A percentile compares a stretch with the other conserved stretches of the same genome.
Conservation (phyloP, 1,140 invertebrate genomes). For the Heliconius hermathena region DNA sequence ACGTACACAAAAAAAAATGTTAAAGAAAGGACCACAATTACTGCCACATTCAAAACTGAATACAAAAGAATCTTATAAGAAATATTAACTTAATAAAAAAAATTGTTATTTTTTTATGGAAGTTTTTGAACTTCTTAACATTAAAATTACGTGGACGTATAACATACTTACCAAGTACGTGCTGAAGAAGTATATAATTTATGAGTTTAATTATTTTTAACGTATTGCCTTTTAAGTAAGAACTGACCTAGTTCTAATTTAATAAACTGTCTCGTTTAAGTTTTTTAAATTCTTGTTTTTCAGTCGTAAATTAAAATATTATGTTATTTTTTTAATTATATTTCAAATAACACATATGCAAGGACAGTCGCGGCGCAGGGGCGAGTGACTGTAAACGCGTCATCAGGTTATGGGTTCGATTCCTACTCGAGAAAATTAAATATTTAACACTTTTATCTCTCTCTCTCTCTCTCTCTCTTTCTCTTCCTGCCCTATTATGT, state of each 20-base stretch:
- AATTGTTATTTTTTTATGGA: neutral
- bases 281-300: neutral
- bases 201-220: neutral
- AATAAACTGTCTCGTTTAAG: neutral
- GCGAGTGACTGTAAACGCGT: too few relatives aligned
- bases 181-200: neutral
- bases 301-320: neutral
- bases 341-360: too few relatives aligned
- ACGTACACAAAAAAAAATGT: conserved; percentile 20
- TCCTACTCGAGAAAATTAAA: too few relatives aligned
- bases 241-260: neutral
- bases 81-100: neutral
- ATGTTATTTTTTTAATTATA: neutral
- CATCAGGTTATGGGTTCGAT: too few relatives aligned
- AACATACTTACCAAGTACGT: neutral
- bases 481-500: too few relatives aligned
- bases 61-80: conserved; percentile 24
- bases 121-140: neutral
- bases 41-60: conserved; percentile 21
- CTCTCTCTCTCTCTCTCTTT: too few relatives aligned
- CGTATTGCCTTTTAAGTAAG: neutral
- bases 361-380: too few relatives aligned
- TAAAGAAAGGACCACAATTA: conserved; percentile 30
- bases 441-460: too few relatives aligned
- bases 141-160: neutral